Conservation (phyloP, 2,888 invertebrate species). For the Apamea monoglypha region DNA sequence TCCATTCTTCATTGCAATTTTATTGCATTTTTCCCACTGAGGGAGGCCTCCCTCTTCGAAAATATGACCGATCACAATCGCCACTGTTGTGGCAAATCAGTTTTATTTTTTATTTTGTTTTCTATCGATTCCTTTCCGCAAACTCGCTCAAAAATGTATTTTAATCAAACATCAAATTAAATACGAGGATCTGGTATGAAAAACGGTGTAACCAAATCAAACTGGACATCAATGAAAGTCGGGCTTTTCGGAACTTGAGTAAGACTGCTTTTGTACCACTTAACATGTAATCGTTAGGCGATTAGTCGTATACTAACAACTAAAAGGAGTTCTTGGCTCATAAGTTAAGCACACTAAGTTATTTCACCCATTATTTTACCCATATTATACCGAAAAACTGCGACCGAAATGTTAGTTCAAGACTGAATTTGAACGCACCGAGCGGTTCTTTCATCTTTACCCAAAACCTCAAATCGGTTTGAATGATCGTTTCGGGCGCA, state of each 20-base stretch:
- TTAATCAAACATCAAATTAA: background rate
- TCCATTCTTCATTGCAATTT: constrained; percentile 27
- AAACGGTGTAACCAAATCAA: background rate
- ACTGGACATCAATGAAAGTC: constrained; percentile 39
- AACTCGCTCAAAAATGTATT: constrained; percentile 25
- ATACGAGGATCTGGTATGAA: background rate
- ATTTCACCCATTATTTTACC: constrained; percentile 12
- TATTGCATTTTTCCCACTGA: constrained; percentile 14
- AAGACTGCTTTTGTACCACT: constrained; percentile 59
- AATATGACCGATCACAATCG: background rate
- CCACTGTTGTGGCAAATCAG: background rate
- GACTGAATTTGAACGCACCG: background rate
- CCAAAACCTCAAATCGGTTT: background rate
- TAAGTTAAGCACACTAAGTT: constrained; percentile 38
- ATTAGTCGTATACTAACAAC: constrained; percentile 36
- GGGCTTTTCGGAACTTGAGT: constrained; percentile 38
- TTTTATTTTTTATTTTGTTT: background rate
- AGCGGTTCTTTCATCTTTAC: background rate
- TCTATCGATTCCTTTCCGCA: background rate
- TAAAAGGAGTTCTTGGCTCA: constrained; percentile 25
- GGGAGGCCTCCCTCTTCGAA: constrained; percentile 39
- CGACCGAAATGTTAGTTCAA: constrained; percentile 7
- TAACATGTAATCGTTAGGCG: constrained; percentile 30
- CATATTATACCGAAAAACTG: background rate
- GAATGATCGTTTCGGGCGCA: background rate